phyloP scores from a whole-genome alignment of 2,888 invertebrate genomes.

The Volucella inflata region DNA sequence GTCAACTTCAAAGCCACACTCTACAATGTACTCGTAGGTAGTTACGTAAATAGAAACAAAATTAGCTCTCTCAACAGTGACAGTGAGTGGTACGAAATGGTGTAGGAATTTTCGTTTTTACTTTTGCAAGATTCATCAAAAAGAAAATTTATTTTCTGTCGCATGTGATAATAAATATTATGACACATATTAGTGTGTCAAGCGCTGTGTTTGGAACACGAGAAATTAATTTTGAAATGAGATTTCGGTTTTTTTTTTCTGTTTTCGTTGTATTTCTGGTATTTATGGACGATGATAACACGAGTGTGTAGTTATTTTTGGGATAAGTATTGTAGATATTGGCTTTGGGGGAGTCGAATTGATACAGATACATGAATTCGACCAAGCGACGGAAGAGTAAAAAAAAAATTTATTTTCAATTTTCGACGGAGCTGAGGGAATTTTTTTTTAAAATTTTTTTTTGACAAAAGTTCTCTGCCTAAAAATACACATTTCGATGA shows the following conservation, averaged over 20 bases:
- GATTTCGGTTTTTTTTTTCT: too few relatives aligned
- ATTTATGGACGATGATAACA: constrained; percentile 73
- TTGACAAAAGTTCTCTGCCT: neutral
- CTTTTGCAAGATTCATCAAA: constrained; percentile 9
- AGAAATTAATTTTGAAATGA: constrained; percentile 49
- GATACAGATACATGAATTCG: constrained; percentile 1
- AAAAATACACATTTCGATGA: neutral
- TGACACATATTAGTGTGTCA: constrained; percentile 55
- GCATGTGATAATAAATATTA: constrained; percentile 44
- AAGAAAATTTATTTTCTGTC: constrained; percentile 52
- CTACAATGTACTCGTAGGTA: too few relatives aligned
- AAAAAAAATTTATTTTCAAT: neutral
- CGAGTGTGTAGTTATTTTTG: constrained; percentile 53
- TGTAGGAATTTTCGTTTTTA: neutral
- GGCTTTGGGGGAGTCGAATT: neutral
- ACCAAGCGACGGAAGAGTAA: constrained; percentile 6
- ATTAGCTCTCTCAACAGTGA: too few relatives aligned
- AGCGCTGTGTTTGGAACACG: constrained; percentile 38
- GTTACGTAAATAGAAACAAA: too few relatives aligned
- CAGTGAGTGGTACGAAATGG: neutral
- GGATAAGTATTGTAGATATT: constrained; percentile 8
- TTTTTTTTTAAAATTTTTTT: neutral
- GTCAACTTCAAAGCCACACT: too few relatives aligned
- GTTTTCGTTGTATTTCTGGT: constrained; percentile 24
- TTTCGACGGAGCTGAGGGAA: constrained; percentile 9